Conservation (phyloP, 2,797 vertebrate genomes). For the Tinamus major region DNA sequence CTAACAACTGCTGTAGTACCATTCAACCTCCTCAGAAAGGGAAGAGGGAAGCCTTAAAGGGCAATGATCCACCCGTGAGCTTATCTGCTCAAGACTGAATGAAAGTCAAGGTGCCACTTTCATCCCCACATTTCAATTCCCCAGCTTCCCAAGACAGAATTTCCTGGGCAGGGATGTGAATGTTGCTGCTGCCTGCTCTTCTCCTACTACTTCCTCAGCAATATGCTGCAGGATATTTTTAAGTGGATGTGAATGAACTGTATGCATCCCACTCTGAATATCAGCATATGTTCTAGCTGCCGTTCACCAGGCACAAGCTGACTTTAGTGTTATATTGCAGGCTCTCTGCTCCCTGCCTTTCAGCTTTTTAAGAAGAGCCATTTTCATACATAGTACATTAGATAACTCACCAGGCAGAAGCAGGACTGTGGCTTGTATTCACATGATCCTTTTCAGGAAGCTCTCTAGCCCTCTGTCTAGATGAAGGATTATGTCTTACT, state of each 20-base stretch:
- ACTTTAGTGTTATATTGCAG: not conserved
- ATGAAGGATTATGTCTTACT: not conserved
- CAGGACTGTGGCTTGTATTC: not conserved
- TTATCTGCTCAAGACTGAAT: not conserved
- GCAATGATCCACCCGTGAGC: not conserved
- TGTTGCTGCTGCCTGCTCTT: slow-evolving; percentile 18
- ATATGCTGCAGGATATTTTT: slow-evolving; percentile 45
- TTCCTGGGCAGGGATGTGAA: not conserved
- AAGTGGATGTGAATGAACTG: slow-evolving; percentile 47
- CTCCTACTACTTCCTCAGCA: slow-evolving; percentile 43
- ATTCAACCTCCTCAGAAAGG: not conserved
- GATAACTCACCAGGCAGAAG: not conserved
- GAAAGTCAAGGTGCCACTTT: not conserved
- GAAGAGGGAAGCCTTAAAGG: not conserved
- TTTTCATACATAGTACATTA: not conserved
- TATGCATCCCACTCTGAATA: slow-evolving; percentile 11
- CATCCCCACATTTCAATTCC: not conserved
- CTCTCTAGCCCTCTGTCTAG: not conserved
- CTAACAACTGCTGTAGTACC: fast-evolving
- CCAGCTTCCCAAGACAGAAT: not conserved
- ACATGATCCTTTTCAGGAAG: not conserved
- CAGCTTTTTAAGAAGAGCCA: not conserved
- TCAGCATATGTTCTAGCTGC: slow-evolving; percentile 38
- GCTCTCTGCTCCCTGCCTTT: not conserved
- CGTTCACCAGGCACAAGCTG: not conserved